These are phyloP conservation scores for Lethrus apterus DNA, from an alignment of 1,140 invertebrate genomes.

Conservation along the genomic window DNA sequence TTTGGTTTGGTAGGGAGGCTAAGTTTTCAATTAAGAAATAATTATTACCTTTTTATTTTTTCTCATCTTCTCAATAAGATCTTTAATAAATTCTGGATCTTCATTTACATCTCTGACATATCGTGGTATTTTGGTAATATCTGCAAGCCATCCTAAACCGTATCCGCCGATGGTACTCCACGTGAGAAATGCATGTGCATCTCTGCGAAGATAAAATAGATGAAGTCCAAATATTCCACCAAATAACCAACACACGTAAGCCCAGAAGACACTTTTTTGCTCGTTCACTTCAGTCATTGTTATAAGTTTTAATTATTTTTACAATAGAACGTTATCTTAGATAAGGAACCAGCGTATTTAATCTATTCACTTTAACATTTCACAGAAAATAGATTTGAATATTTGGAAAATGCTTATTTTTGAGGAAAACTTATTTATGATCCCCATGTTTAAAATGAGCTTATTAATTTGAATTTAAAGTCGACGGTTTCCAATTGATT, in stretches of 20 bases:
- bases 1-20: no score
- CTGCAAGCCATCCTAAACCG: conserved; percentile 78
- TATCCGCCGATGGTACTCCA: conserved; percentile 81
- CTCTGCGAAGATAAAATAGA: conserved; percentile 82
- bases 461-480: no score
- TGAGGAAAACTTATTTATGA: no score
- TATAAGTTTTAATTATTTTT: no score
- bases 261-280: conserved; percentile 59
- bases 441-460: no score
- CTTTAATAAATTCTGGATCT: conserved; percentile 59
- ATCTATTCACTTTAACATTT: no score
- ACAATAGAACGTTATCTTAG: no score
- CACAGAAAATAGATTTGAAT: no score
- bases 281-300: conserved; percentile 11
- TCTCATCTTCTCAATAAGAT: conserved; percentile 56
- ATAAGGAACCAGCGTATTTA: no score
- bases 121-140: conserved; percentile 75
- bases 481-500: no score
- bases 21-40: no score
- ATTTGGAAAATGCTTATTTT: no score
- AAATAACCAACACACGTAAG: conserved; percentile 80
- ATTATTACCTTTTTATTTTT: conserved; percentile 57
- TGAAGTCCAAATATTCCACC: conserved; percentile 84
- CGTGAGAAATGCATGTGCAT: conserved; percentile 86
- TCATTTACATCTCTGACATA: conserved; percentile 86